Conservation (phyloP, 2,113 vertebrate genomes). For the Rynchops niger region DNA sequence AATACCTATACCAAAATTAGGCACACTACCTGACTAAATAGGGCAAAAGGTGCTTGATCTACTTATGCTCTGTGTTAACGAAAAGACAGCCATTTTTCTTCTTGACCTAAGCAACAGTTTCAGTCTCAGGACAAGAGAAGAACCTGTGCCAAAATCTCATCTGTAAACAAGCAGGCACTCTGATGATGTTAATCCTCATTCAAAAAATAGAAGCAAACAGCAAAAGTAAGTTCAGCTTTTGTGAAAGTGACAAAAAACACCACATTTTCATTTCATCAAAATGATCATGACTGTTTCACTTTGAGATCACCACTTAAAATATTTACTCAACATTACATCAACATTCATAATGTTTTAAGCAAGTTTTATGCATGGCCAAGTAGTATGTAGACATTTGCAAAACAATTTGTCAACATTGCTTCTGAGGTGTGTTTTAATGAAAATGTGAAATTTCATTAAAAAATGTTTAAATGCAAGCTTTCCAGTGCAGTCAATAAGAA, state of each 20-base stretch:
- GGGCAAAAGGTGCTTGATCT: not conserved
- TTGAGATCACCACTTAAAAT: not conserved
- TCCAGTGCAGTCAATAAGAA: constrained; percentile 19
- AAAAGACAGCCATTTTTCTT: not conserved
- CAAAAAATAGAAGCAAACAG: not conserved
- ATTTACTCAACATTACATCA: not conserved
- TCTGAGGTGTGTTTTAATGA: constrained; percentile 34
- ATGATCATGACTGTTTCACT: not conserved
- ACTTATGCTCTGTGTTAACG: not conserved
- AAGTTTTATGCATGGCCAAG: not conserved
- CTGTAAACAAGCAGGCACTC: not conserved
- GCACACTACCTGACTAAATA: not conserved
- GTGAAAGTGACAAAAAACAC: not conserved
- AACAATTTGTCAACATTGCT: not conserved
- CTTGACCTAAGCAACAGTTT: not conserved
- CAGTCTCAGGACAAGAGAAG: not conserved
- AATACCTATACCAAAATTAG: not conserved
- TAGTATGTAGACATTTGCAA: not conserved
- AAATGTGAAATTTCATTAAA: not conserved
- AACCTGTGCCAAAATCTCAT: not conserved
- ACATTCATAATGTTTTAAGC: not conserved
- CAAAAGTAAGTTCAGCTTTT: not conserved
- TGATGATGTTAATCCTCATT: not conserved
- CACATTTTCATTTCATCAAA: not conserved
- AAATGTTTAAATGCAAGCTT: not conserved